Evolutionary conservation across 2,113 vertebrate genomes (phyloP), one percentile per base, ranked within the genome.

Genomic region (Bettongia penicillata): DNA sequence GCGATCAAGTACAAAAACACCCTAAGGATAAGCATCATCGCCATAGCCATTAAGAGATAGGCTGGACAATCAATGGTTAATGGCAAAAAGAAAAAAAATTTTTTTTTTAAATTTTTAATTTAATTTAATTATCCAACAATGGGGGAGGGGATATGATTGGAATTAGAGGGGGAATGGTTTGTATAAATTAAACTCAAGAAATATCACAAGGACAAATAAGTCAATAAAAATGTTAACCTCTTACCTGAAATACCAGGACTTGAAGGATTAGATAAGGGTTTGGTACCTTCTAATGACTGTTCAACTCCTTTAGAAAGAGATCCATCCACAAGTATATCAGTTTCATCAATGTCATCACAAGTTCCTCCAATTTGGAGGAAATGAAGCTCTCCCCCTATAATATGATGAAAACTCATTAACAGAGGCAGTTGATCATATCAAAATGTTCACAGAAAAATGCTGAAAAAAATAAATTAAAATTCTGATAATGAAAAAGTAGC

Each of bases 321-420:
- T 98, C 99, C 99, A 97, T 99, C 99, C 95, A 99, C 99, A 98
- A 99, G 99, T 98, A 99, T 99, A 98, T 99, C 99, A 95, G 99
- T 98, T 96, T 99, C 99, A 98, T 99, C 99, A 94, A 99, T 98
- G 98, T 99, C 99, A 96, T 99, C 99, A 51, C 99, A 99, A 91
- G 99, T 99, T 94, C 99, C 99, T 99, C 99, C 99, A 99, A 99
- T 99, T 99, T 99, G 99, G 99, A 99, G 99, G 99, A 99, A 99
- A 99, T 99, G 99, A 99, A 99, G 99, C 97, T 99, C 99, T 99
- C 99, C 99, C 98, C 99, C 99, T 99, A 98, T 37, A 98, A 57
- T 90, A 51, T 1, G 91, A 93, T 31, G 97, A 90, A 96, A 96
- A 93, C 68, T 3, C 55, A 98, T 96, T 77, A 95, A 93, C 93